A percentile compares a stretch with the other conserved stretches of the same genome.
phyloP scores from a whole-genome alignment of 2,113 vertebrate genomes.

The Ammospiza caudacuta region DNA sequence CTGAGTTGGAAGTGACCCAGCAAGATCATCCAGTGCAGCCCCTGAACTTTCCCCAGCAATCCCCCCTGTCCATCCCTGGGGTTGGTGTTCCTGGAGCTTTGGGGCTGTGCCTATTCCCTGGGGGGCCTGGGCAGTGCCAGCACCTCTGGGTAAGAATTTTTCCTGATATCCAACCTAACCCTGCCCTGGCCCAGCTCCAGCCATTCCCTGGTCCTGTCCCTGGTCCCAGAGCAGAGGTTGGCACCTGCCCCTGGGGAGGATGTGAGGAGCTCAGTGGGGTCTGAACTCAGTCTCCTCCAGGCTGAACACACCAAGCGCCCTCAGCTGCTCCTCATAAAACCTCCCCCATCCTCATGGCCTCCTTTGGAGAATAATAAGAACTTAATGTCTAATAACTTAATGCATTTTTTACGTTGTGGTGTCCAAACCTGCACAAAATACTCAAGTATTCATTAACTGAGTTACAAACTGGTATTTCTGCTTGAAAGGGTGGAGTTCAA shows the following conservation, averaged over 20 bases:
- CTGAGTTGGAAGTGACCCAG: background rate
- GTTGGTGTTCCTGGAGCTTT: background rate
- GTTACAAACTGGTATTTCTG: background rate
- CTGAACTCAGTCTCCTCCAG: background rate
- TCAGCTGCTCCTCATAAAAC: background rate
- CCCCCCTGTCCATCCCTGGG: background rate
- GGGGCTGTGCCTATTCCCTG: background rate
- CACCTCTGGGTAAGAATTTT: background rate
- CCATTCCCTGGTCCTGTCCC: accelerated
- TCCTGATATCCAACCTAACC: accelerated
- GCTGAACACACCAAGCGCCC: background rate
- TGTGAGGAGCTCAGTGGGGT: background rate
- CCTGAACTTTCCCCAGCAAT: accelerated
- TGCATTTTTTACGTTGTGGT: background rate
- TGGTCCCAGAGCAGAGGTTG: background rate
- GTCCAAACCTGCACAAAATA: background rate
- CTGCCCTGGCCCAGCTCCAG: background rate
- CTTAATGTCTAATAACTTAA: background rate
- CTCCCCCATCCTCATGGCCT: background rate
- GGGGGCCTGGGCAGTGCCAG: background rate
- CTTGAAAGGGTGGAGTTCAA: background rate
- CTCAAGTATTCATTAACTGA: background rate
- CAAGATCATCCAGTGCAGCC: accelerated
- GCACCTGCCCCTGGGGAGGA: accelerated
- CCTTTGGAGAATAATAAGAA: background rate